These are phyloP conservation scores for Stenotaenia linearis DNA, from an alignment of 2,888 invertebrate species.

Conservation along the genomic window DNA sequence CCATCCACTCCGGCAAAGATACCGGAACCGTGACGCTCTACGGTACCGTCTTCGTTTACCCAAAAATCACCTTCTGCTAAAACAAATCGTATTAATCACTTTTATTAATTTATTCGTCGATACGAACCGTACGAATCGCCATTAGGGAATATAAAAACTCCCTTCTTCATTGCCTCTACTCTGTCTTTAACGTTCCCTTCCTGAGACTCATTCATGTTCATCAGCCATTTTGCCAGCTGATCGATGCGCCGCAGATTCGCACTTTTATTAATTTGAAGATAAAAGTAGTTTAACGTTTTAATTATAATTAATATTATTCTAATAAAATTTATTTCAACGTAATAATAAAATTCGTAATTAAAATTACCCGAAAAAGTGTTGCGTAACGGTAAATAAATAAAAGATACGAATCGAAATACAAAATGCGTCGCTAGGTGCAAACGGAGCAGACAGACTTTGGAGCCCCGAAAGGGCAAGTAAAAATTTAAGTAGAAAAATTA, in stretches of 20 bases:
- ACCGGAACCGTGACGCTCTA: slow-evolving; percentile 24
- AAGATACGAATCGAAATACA: neutral
- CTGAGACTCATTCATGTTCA: neutral
- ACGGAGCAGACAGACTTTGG: neutral
- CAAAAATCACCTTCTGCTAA: slow-evolving; percentile 27
- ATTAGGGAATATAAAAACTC: slow-evolving; percentile 29
- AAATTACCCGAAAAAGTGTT: no score
- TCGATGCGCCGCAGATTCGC: no score
- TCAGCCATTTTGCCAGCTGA: neutral
- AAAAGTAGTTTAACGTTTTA: no score
- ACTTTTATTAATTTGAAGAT: no score
- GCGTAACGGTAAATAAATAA: neutral
- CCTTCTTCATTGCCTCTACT: slow-evolving; percentile 14
- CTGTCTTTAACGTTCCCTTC: neutral
- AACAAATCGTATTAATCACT: neutral
- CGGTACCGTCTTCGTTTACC: slow-evolving; percentile 2
- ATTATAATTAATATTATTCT: no score
- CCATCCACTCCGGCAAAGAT: neutral
- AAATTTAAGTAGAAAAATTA: neutral
- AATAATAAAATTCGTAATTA: no score
- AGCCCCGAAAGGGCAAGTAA: neutral
- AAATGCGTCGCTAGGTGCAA: neutral
- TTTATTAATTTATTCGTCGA: neutral
- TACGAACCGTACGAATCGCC: slow-evolving; percentile 17
- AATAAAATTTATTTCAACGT: no score